These are phyloP conservation scores for Euplagia quadripunctaria DNA, from an alignment of 2,888 invertebrate species.

Conservation along the genomic window DNA sequence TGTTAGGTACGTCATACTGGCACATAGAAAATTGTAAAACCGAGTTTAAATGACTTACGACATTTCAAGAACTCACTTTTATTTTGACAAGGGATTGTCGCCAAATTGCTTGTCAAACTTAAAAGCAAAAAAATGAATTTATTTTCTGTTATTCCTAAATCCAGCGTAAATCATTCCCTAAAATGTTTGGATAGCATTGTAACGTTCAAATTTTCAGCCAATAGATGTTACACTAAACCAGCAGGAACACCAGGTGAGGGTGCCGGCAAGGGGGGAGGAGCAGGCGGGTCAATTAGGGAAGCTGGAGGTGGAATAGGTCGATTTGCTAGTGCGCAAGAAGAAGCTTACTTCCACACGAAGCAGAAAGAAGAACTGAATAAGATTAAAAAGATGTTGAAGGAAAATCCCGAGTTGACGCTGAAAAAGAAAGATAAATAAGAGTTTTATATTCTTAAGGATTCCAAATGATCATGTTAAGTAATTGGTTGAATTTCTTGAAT, in stretches of 20 bases:
- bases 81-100: not conserved
- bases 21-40: not conserved
- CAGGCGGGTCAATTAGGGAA: constrained; percentile 68
- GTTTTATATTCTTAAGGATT: not conserved
- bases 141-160: not conserved
- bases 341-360: constrained; percentile 72
- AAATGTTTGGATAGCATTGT: not conserved
- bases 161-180: not conserved
- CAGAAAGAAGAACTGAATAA: constrained; percentile 67
- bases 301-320: constrained; percentile 71
- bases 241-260: constrained; percentile 50
- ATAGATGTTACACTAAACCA: constrained; percentile 25
- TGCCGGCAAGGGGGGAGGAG: constrained; percentile 68
- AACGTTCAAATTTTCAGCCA: not conserved
- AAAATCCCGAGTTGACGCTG: constrained; percentile 30
- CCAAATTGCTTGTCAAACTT: constrained; percentile 1
- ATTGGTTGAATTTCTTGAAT: not conserved
- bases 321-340: constrained; percentile 72
- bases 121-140: constrained; percentile 6
- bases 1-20: not conserved
- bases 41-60: not conserved
- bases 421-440: constrained; percentile 23
- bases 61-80: not conserved
- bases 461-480: not conserved
- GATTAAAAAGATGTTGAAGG: constrained; percentile 63